These are phyloP conservation scores for Leucophenga varia DNA, from an alignment of 1,140 invertebrate species.

Conservation along the genomic window DNA sequence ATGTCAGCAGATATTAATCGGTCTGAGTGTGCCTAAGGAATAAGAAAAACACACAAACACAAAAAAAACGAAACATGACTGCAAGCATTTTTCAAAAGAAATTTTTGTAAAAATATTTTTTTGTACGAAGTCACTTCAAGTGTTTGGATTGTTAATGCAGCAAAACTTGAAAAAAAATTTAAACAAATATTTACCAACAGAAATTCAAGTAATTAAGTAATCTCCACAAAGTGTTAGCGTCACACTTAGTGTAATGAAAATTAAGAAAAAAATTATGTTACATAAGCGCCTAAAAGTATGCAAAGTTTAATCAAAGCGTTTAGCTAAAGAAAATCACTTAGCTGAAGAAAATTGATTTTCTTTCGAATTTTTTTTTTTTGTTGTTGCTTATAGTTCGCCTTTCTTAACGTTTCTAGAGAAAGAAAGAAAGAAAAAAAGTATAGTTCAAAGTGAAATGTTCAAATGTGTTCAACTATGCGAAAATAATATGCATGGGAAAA, in stretches of 20 bases:
- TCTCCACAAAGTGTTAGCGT: no score
- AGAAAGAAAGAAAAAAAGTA: slow-evolving; percentile 4
- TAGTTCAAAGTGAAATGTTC: slow-evolving; percentile 43
- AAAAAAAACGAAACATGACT: no score
- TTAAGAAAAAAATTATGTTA: slow-evolving; percentile 8
- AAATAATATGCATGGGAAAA: slow-evolving; percentile 48
- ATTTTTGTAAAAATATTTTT: no score
- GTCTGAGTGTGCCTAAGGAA: no score
- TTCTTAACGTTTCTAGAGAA: no score
- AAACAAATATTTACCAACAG: not conserved
- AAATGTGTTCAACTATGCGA: slow-evolving; percentile 52
- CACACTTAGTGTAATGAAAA: no score
- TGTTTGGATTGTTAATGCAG: no score
- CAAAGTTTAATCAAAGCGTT: slow-evolving; percentile 2
- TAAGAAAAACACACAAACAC: no score
- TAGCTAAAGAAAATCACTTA: slow-evolving; percentile 7
- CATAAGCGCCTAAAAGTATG: slow-evolving; percentile 38
- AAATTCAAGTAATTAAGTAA: not conserved
- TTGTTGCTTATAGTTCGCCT: no score
- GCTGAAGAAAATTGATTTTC: slow-evolving; percentile 33
- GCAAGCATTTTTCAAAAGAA: no score
- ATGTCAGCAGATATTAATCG: slow-evolving; percentile 2
- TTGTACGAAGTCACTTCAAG: no score
- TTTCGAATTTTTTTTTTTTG: no score
- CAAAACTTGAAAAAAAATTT: slow-evolving; percentile 6